Evolutionary conservation across 2,797 vertebrate genomes (phyloP).

Genomic region (Neopelma chrysocephalum): DNA sequence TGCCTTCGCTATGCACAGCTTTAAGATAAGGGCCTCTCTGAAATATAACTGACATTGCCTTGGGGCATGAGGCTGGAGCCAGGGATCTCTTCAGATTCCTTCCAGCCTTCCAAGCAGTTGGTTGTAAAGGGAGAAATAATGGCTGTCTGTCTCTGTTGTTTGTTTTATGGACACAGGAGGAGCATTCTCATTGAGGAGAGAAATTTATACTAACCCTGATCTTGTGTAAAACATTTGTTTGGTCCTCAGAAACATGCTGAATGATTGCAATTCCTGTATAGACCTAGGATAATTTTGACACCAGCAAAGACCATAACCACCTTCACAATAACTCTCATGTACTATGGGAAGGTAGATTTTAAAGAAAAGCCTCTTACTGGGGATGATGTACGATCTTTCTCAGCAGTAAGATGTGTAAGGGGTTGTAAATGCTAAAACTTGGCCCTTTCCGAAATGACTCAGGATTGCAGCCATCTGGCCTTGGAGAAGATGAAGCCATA

Average conservation of each 20-base stretch:
- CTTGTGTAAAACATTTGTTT: neutral
- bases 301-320: neutral
- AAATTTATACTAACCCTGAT: neutral
- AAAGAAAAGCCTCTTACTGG: neutral
- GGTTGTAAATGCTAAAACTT: neutral
- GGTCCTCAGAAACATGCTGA: neutral
- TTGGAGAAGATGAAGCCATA: neutral
- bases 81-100: neutral
- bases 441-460: neutral
- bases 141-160: neutral
- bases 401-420: neutral
- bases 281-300: neutral
- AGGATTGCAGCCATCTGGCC: neutral
- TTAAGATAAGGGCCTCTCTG: neutral
- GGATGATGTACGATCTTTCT: neutral
- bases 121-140: constrained; percentile 8
- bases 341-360: neutral
- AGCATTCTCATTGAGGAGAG: neutral
- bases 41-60: neutral
- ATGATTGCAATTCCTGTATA: neutral
- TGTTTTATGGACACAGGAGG: neutral
- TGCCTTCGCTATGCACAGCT: neutral
- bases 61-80: neutral
- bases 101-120: neutral
- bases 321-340: neutral